A percentile compares a stretch with the other conserved stretches of the same genome.
Conservation (phyloP, 1,140 invertebrate species). For the Luehdorfia chinensis region DNA sequence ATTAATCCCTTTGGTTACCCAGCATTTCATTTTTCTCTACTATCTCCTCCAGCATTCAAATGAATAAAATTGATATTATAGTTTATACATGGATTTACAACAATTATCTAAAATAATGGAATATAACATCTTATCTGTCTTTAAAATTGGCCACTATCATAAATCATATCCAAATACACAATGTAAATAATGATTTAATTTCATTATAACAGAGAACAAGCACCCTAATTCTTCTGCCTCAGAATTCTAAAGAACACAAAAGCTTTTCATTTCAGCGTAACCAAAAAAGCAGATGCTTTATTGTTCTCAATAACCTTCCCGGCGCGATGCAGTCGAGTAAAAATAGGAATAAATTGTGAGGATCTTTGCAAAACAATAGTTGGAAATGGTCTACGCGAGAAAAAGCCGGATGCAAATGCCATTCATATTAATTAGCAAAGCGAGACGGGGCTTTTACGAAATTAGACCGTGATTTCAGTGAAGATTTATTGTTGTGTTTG, state of each 20-base stretch:
- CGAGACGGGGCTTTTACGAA: conserved; percentile 76
- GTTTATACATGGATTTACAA: no score
- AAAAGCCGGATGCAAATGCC: conserved; percentile 76
- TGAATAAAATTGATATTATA: no score
- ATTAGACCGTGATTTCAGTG: conserved; percentile 75
- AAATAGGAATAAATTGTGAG: conserved; percentile 73
- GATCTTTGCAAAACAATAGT: conserved; percentile 76
- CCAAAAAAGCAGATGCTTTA: conserved; percentile 48
- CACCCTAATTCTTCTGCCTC: conserved; percentile 34
- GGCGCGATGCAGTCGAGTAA: conserved; percentile 57
- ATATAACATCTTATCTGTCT: no score
- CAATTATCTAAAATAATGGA: no score
- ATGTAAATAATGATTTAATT: conserved; percentile 13
- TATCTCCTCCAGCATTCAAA: no score
- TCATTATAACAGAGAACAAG: conserved; percentile 31
- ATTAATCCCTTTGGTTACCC: no score
- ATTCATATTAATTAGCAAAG: conserved; percentile 78
- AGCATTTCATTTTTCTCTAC: no score
- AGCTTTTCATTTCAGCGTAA: conserved; percentile 53
- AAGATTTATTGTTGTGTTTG: conserved; percentile 75
- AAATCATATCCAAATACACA: no score
- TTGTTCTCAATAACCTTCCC: conserved; percentile 60
- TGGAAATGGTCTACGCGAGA: conserved; percentile 74
- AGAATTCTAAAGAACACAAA: conserved; percentile 38
- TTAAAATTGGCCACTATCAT: no score